These are phyloP conservation scores for Tangara arthus DNA, from an alignment of 2,797 vertebrate species.

Conservation along the genomic window DNA sequence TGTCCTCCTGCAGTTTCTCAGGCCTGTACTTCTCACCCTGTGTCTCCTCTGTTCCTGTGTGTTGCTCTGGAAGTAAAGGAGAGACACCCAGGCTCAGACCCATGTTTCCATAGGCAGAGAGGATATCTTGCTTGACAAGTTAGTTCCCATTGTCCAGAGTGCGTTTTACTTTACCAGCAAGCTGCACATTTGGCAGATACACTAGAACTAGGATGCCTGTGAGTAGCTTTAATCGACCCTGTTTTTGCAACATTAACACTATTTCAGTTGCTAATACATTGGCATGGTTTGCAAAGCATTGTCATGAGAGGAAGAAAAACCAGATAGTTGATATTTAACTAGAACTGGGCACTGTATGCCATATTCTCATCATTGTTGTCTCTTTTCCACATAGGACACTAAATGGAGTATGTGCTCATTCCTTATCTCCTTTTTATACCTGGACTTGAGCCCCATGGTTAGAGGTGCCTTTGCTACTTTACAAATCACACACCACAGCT, in stretches of 20 bases:
- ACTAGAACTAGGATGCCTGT: neutral
- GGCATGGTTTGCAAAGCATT: neutral
- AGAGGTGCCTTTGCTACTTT: neutral
- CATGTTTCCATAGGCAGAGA: neutral
- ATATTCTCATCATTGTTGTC: neutral
- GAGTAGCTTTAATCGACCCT: neutral
- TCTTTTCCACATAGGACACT: neutral
- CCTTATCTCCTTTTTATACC: neutral
- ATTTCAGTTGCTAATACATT: neutral
- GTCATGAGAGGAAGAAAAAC: neutral
- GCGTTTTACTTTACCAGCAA: neutral
- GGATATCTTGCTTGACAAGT: neutral
- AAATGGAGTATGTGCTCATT: neutral
- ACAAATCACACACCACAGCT: neutral
- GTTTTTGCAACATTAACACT: neutral
- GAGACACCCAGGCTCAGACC: neutral
- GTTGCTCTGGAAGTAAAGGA: neutral
- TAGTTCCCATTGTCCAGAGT: neutral
- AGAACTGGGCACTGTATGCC: neutral
- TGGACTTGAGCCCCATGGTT: neutral
- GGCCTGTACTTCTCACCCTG: neutral
- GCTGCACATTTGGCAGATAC: neutral
- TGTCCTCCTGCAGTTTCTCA: neutral
- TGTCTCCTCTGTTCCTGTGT: neutral
- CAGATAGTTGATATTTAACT: neutral